Base-by-base conservation (phyloP, 2,888 invertebrate species). In the Chrysodeixis includens region DNA sequence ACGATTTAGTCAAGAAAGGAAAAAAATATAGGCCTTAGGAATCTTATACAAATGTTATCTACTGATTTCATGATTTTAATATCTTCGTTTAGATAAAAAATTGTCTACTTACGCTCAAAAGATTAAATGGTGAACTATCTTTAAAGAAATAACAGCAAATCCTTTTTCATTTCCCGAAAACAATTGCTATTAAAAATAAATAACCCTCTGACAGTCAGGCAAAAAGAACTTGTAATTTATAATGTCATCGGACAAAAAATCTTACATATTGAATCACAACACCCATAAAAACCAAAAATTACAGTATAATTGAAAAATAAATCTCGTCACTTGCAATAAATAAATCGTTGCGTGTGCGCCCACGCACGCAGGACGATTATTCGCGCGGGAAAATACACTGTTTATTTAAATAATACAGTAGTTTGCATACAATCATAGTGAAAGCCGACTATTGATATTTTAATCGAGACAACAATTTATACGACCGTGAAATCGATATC, bases 351-450 rank as follows among this genome's bases (percentile, higher is more conserved):
- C 73, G 66, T 78, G 76, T 64, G 56, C 55, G 58, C 66, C 53
- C 44, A 61, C 57, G 56, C 61, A 65, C 66, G 62, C 55, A 22
- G 63, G 35, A 56, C 16, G 71, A 66, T 74, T 63, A 74, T 63
- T 61, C 56, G 53, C 62, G 56, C 59, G 54, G 68, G 66, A 68
- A 79, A 80, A 80, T 70, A 65, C 58, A 61, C 68, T 61, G 65
- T 71, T 70, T 66, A 77, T 77, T 80, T 78, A 79, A 79, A 74
- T 72, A 62, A 68, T 58, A 30, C 69, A 84, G 83, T 89, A 88
- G 88, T 94, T 94, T 91, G 94, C 93, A 93, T 94, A 94, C 94
- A 94, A 94, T 93, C 90, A 90, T 76, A 84, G 93, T 86, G 93
- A 94, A 94, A 94, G 93, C 74, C 76, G 77, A 79, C 86, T 86